A percentile compares a stretch with the other conserved stretches of the same genome.
Conservation (phyloP, 2,888 invertebrate species). For the Drosophila tanythrix region DNA sequence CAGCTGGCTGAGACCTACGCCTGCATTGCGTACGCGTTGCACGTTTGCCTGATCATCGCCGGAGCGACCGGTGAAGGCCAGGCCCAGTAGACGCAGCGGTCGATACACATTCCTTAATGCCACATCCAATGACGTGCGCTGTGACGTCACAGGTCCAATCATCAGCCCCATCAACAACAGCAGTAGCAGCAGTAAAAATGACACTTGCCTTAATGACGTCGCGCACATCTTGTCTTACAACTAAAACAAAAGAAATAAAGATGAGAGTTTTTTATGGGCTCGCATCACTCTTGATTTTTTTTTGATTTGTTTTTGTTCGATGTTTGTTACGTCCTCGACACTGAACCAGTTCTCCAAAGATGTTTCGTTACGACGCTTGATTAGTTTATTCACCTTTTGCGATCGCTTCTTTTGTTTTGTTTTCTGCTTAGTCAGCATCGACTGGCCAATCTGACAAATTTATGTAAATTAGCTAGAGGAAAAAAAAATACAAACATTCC, state of each 20-base stretch:
- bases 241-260: slow-evolving; percentile 25
- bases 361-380: slow-evolving; percentile 46
- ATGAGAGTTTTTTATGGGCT: background rate
- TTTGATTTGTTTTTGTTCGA: background rate
- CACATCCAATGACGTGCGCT: slow-evolving; percentile 80
- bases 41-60: slow-evolving; percentile 78
- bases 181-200: slow-evolving; percentile 10
- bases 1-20: slow-evolving; percentile 62
- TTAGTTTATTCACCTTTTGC: slow-evolving; percentile 71
- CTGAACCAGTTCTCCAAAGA: slow-evolving; percentile 73
- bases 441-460: slow-evolving; percentile 29
- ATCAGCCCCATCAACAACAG: slow-evolving; percentile 43
- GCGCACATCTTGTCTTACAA: slow-evolving; percentile 32
- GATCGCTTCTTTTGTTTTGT: slow-evolving; percentile 56
- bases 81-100: slow-evolving; percentile 68
- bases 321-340: slow-evolving; percentile 70
- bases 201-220: slow-evolving; percentile 34
- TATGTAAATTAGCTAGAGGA: slow-evolving; percentile 31
- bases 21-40: slow-evolving; percentile 65
- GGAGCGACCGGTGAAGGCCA: slow-evolving; percentile 79
- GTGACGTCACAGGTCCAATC: slow-evolving; percentile 54
- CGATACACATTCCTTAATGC: slow-evolving; percentile 65
- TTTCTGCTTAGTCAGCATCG: slow-evolving; percentile 38
- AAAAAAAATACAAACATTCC: slow-evolving; percentile 18
- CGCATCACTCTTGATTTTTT: slow-evolving; percentile 53